These are phyloP conservation scores for Caenorhabditis sp. DNA, from an alignment of 2,888 invertebrate species.

Conservation along the genomic window DNA sequence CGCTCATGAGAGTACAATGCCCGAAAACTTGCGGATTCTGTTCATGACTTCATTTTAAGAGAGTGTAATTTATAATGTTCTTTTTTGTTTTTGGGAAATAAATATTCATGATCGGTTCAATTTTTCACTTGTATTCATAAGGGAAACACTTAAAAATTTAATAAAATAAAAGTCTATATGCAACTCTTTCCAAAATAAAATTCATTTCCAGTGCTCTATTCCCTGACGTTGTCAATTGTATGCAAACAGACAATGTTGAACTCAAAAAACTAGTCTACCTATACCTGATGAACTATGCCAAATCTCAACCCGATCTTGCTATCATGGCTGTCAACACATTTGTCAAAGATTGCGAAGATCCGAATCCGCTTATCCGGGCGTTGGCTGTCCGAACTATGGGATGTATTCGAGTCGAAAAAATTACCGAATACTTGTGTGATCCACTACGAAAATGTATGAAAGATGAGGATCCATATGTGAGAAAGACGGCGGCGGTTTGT, in stretches of 20 bases:
- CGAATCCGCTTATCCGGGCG: conserved; percentile 96
- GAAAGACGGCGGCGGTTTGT: conserved; percentile 98
- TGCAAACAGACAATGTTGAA: conserved; percentile 99
- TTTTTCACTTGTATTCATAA: too few species aligned
- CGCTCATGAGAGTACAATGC: conserved; percentile 21
- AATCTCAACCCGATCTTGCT: conserved; percentile 99
- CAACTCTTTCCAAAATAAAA: too few species aligned
- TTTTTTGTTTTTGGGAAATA: too few species aligned
- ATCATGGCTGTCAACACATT: conserved; percentile 99
- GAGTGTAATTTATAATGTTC: too few species aligned
- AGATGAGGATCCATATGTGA: conserved; percentile 94
- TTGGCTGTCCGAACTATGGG: conserved; percentile 99
- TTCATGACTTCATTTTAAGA: too few species aligned
- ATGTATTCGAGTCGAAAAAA: conserved; percentile 98
- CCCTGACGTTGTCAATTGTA: conserved; percentile 99
- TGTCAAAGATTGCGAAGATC: conserved; percentile 99
- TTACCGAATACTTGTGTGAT: conserved; percentile 98
- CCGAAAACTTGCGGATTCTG: conserved; percentile 27
- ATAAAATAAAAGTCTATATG: background rate
- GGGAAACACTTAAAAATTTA: too few species aligned
- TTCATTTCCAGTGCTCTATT: conserved; percentile 80
- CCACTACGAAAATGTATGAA: conserved; percentile 83
- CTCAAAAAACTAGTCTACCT: conserved; percentile 97
- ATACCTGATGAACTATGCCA: conserved; percentile 99
- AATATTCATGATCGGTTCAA: too few species aligned